These are phyloP conservation scores for Mus spicilegus DNA, from an alignment of 2,113 vertebrate genomes.

Conservation along the genomic window DNA sequence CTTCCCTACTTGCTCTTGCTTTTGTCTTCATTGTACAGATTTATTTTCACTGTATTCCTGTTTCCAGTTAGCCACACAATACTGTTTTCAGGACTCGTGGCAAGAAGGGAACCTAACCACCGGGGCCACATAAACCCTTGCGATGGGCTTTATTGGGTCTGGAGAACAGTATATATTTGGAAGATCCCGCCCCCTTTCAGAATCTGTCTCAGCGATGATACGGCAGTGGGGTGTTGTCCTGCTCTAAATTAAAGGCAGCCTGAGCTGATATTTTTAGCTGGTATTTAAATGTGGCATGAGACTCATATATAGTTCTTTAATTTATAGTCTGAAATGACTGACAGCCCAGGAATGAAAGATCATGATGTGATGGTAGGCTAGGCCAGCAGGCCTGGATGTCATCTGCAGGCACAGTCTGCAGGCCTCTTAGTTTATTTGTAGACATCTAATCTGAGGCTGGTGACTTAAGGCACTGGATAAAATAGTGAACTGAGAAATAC, in stretches of 20 bases:
- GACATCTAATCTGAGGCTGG: neutral
- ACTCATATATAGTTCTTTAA: conserved; percentile 73
- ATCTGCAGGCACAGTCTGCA: neutral
- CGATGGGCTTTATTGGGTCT: neutral
- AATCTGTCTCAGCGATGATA: neutral
- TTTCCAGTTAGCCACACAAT: neutral
- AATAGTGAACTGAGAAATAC: no score
- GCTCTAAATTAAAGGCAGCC: conserved; percentile 65
- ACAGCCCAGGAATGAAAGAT: conserved; percentile 34
- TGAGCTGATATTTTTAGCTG: conserved; percentile 53
- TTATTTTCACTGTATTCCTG: neutral
- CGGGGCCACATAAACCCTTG: neutral
- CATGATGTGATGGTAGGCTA: conserved; percentile 6
- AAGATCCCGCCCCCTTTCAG: conserved; percentile 30
- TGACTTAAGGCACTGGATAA: neutral
- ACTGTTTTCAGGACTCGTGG: neutral
- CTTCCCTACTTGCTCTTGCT: neutral
- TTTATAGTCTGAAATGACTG: conserved; percentile 63
- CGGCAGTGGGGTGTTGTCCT: conserved; percentile 13
- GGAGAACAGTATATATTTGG: conserved; percentile 28
- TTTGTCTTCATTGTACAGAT: neutral
- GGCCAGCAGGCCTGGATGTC: neutral
- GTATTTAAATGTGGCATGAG: conserved; percentile 34
- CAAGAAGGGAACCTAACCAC: neutral
- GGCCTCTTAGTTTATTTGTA: neutral